These are phyloP conservation scores for Oopsacas minuta DNA, from an alignment of 37 sponge, comb jelly and placozoan genomes.

Conservation along the genomic window DNA sequence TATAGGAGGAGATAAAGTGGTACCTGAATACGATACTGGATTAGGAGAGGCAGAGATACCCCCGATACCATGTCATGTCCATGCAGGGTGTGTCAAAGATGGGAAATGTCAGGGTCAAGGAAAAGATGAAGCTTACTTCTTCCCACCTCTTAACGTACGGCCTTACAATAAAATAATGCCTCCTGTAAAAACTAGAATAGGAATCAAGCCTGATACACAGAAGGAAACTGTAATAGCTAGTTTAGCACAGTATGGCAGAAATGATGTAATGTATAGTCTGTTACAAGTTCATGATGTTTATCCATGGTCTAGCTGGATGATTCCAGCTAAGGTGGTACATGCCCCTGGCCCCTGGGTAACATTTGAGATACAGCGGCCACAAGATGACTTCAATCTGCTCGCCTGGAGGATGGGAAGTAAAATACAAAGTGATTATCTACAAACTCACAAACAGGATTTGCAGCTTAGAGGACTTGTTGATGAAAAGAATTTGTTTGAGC, in stretches of 20 bases:
- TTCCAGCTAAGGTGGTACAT: slow-evolving; percentile 59
- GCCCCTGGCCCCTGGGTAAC: slow-evolving; percentile 86
- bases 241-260: slow-evolving; percentile 43
- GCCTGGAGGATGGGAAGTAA: slow-evolving; percentile 60
- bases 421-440: slow-evolving; percentile 20
- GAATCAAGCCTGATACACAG: slow-evolving; percentile 32
- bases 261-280: slow-evolving; percentile 49
- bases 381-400: slow-evolving; percentile 76
- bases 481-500: slow-evolving; percentile 41
- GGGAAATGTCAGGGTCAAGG: slow-evolving; percentile 56
- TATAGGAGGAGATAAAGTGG: slow-evolving; percentile 46
- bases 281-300: slow-evolving; percentile 45
- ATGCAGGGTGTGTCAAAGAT: slow-evolving; percentile 48
- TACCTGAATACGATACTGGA: slow-evolving; percentile 23
- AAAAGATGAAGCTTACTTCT: slow-evolving; percentile 80
- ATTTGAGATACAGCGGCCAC: slow-evolving; percentile 78
- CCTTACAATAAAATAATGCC: slow-evolving; percentile 56
- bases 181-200: slow-evolving; percentile 47
- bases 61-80: slow-evolving; percentile 82
- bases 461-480: slow-evolving; percentile 45
- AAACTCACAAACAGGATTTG: slow-evolving; percentile 1
- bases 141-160: slow-evolving; percentile 66
- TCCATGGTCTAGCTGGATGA: slow-evolving; percentile 70
- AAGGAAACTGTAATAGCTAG: slow-evolving; percentile 24
- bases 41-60: slow-evolving; percentile 43